These are phyloP conservation scores for Alviniconcha marisindica DNA, from an alignment of 1,140 invertebrate genomes.

Conservation along the genomic window DNA sequence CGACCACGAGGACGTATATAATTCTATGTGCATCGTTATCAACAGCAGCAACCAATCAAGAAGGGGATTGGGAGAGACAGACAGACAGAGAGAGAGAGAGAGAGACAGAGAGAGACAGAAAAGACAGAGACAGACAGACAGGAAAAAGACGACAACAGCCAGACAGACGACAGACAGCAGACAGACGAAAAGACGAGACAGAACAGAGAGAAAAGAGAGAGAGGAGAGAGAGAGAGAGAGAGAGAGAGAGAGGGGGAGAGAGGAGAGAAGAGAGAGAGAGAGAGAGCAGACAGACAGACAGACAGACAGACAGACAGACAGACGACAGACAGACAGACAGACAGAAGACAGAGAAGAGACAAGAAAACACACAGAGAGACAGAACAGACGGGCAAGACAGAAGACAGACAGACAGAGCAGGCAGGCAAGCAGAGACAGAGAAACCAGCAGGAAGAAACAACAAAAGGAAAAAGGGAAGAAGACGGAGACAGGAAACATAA, in stretches of 20 bases:
- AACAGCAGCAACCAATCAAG: too few relatives aligned
- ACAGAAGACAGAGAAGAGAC: conserved; percentile 17
- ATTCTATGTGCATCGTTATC: too few relatives aligned
- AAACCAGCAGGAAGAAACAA: background rate
- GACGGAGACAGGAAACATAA: background rate
- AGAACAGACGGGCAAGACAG: background rate
- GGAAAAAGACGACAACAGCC: background rate
- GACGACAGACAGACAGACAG: background rate
- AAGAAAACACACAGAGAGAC: conserved; percentile 23
- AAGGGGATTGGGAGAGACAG: too few relatives aligned
- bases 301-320: conserved; percentile 1
- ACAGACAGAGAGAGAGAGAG: conserved; percentile 11
- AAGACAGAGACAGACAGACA: background rate
- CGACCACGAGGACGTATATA: too few relatives aligned
- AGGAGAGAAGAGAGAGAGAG: background rate
- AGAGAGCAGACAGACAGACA: background rate
- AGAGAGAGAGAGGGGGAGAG: background rate
- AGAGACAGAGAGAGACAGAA: background rate
- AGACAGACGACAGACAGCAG: background rate
- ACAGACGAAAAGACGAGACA: background rate
- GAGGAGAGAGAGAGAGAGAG: conserved; percentile 6
- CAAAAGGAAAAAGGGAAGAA: background rate
- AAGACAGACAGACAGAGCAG: background rate
- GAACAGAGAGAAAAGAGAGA: conserved; percentile 24
- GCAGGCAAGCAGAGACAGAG: background rate